These are phyloP conservation scores for Orientallactaga sibirica DNA, from an alignment of 2,797 vertebrate genomes.

Conservation along the genomic window DNA sequence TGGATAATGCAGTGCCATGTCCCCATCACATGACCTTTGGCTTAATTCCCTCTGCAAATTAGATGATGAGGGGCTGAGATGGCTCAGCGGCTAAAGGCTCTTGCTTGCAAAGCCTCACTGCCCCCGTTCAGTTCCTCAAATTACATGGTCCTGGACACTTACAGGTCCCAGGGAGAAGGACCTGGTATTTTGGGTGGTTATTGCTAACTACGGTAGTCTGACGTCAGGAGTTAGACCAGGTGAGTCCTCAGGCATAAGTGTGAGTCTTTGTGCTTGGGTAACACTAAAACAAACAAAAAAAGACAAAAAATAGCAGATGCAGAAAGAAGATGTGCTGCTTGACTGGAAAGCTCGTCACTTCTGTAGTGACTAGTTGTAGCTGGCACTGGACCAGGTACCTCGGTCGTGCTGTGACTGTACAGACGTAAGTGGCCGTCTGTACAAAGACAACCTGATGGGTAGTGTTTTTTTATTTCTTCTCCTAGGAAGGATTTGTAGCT, in stretches of 20 bases:
- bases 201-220: neutral
- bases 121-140: too few relatives aligned
- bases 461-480: too few relatives aligned
- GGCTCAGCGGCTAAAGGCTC: too few relatives aligned
- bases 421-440: neutral
- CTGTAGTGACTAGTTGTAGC: neutral
- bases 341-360: neutral
- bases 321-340: neutral
- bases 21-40: neutral
- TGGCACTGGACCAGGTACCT: neutral
- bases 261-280: neutral
- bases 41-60: neutral
- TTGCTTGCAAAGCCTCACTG: too few relatives aligned
- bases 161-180: neutral
- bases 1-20: neutral
- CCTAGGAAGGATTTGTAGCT: too few relatives aligned
- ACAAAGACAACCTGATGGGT: neutral
- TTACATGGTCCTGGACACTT: neutral
- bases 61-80: too few relatives aligned
- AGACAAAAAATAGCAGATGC: neutral
- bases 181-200: neutral
- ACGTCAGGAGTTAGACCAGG: neutral
- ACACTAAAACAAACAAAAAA: neutral
- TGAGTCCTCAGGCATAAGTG: neutral
- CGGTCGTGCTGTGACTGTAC: too few relatives aligned